Percentiles rank a stretch among this genome's conserved stretches.
phyloP scores from a whole-genome alignment of 2,888 invertebrate genomes.

The Microplitis manilae region DNA sequence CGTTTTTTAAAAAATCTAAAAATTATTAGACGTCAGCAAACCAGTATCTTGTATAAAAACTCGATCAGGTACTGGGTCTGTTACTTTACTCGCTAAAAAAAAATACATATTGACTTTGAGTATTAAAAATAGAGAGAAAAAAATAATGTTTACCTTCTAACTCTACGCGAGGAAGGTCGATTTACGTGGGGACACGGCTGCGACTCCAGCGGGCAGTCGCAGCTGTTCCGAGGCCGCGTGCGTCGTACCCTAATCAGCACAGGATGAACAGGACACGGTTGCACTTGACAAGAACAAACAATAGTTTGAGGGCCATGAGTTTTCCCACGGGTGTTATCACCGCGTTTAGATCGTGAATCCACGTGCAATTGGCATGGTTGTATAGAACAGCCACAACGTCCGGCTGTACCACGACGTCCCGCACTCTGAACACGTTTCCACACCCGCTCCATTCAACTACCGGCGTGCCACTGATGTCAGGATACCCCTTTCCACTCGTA shows the following conservation, averaged over 20 bases:
- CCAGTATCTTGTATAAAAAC: no score
- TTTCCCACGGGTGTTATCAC: conserved; percentile 51
- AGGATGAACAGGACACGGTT: conserved; percentile 69
- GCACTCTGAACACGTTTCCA: conserved; percentile 69
- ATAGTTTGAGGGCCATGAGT: conserved; percentile 67
- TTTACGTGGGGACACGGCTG: conserved; percentile 62
- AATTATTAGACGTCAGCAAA: no score
- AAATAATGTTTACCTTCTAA: conserved; percentile 60
- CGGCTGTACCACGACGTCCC: conserved; percentile 63
- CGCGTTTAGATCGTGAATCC: conserved; percentile 64
- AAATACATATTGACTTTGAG: conserved; percentile 12
- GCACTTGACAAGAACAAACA: conserved; percentile 67
- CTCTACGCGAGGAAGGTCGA: conserved; percentile 55
- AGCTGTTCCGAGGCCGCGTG: conserved; percentile 59
- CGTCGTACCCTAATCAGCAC: conserved; percentile 67
- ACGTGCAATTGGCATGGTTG: conserved; percentile 69
- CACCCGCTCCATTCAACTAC: conserved; percentile 70
- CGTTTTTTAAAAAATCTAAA: no score
- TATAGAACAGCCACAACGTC: conserved; percentile 64
- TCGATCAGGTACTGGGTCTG: no score
- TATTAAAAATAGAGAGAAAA: background rate
- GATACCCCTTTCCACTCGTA: conserved; percentile 48
- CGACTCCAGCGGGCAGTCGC: conserved; percentile 65
- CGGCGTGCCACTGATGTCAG: conserved; percentile 65
- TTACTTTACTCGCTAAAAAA: conserved; percentile 2